These are phyloP conservation scores for Oreonectes daqikongensis DNA, from an alignment of 2,797 vertebrate genomes.

Conservation along the genomic window DNA sequence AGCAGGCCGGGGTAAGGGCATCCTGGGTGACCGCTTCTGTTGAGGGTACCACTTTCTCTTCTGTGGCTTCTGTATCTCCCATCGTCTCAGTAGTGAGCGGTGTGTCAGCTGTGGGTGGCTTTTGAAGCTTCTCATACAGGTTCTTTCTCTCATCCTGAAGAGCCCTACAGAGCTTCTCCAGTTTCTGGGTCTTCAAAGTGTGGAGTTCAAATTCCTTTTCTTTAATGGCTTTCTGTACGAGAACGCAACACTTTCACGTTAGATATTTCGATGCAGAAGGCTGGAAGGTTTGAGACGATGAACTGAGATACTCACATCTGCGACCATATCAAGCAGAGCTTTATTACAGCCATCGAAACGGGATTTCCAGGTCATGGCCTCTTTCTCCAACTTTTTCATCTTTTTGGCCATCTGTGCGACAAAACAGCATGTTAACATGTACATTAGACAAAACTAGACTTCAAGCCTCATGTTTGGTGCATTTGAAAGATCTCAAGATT, in stretches of 20 bases:
- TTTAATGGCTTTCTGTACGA: constrained; percentile 87
- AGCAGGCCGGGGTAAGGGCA: constrained; percentile 21
- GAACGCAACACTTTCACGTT: not conserved
- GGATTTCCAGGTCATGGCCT: constrained; percentile 92
- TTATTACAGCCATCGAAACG: constrained; percentile 97
- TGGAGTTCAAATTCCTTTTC: constrained; percentile 94
- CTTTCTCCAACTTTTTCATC: constrained; percentile 97
- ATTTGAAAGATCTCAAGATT: too few relatives aligned
- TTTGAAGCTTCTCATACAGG: constrained; percentile 85
- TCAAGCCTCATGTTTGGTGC: too few relatives aligned
- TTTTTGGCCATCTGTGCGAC: constrained; percentile 91
- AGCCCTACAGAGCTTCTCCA: constrained; percentile 95
- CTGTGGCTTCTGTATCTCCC: constrained; percentile 21
- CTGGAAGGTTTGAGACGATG: too few relatives aligned
- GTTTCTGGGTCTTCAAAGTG: constrained; percentile 87
- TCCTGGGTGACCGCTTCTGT: constrained; percentile 53
- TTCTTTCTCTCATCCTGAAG: constrained; percentile 93
- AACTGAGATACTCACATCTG: constrained; percentile 87
- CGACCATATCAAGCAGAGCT: constrained; percentile 92
- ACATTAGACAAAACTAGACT: not conserved
- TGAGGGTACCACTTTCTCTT: constrained; percentile 57
- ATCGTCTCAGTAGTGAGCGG: not conserved
- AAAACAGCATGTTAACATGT: constrained; percentile 10
- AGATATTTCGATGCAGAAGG: too few relatives aligned
- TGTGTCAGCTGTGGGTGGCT: constrained; percentile 54